Conservation (phyloP, 2,113 vertebrate species). For the Marcusenius ussheri region DNA sequence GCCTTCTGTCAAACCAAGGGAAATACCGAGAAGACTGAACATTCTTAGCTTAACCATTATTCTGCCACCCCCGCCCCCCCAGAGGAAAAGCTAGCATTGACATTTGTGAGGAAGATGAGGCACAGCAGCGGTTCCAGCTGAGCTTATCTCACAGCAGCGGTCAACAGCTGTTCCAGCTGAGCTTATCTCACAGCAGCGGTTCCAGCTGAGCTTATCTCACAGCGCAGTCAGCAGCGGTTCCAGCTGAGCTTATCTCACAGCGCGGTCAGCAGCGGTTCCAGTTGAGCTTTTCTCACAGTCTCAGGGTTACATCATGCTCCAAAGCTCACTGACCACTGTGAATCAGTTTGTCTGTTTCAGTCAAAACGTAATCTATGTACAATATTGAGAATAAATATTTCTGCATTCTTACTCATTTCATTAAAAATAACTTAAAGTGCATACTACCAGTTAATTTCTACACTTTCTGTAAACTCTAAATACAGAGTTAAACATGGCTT, state of each 20-base stretch:
- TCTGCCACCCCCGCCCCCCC: no score
- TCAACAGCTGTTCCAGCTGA: no score
- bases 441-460: not conserved
- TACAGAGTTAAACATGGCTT: not conserved
- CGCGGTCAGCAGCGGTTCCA: no score
- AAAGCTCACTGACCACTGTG: not conserved
- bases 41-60: no score
- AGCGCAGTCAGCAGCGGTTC: no score
- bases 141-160: no score
- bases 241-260: not conserved
- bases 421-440: not conserved
- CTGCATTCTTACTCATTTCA: not conserved
- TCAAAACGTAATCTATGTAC: not conserved
- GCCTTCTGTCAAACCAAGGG: not conserved
- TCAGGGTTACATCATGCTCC: not conserved
- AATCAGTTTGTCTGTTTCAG: not conserved
- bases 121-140: not conserved
- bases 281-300: not conserved
- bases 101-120: not conserved
- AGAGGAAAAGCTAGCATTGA: not conserved
- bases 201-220: not conserved
- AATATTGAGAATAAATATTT: not conserved
- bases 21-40: not conserved
- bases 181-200: not conserved
- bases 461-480: not conserved